phyloP scores from a whole-genome alignment of 2,113 vertebrate genomes.

The Cricetomys ansorgei region DNA sequence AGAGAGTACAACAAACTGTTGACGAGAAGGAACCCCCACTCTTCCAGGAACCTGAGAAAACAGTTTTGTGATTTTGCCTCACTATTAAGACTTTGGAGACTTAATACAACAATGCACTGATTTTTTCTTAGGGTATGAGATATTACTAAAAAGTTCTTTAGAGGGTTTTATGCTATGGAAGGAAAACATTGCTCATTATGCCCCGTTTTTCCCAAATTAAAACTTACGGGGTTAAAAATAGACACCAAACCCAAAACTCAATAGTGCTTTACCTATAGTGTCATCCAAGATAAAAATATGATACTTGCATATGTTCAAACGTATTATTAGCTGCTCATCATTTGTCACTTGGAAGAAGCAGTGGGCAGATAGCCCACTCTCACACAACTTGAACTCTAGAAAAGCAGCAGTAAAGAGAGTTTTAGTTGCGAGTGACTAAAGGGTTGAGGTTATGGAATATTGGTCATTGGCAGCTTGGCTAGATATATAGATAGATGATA shows the following conservation, averaged over 20 bases:
- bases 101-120: background rate
- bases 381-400: background rate
- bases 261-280: background rate
- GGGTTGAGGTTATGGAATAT: background rate
- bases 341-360: background rate
- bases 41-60: background rate
- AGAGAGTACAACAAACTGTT: background rate
- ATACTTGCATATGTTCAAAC: background rate
- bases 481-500: background rate
- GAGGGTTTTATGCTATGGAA: background rate
- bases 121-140: background rate
- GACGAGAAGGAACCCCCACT: background rate
- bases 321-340: background rate
- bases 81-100: background rate
- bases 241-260: background rate
- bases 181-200: background rate
- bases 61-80: background rate
- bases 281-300: background rate
- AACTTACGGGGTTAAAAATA: background rate
- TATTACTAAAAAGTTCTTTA: background rate
- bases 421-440: background rate
- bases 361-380: background rate
- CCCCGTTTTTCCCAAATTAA: background rate
- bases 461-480: background rate
- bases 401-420: background rate